phyloP scores from a whole-genome alignment of 2,797 vertebrate species.

The Chelmon rostratus region DNA sequence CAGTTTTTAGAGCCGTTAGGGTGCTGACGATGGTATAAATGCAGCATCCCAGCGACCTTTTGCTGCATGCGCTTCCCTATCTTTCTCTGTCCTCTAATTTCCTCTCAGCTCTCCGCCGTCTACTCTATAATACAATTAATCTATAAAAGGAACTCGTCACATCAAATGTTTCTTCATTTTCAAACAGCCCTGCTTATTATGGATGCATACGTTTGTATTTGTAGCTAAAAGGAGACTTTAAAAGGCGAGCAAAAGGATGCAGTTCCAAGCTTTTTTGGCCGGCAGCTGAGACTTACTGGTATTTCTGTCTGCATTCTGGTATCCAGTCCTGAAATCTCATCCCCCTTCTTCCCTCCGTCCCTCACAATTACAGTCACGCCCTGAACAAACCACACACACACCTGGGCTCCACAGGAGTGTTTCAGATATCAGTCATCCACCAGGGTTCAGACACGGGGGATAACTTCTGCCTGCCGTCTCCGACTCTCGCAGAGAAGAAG shows the following conservation, averaged over 20 bases:
- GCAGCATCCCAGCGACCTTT: not conserved
- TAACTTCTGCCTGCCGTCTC: constrained; percentile 30
- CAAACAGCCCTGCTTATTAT: not conserved
- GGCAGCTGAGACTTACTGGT: not conserved
- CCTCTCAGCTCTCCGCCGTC: not conserved
- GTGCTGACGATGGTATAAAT: not conserved
- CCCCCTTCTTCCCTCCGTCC: not conserved
- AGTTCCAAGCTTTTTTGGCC: not conserved
- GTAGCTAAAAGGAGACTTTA: not conserved
- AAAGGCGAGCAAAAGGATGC: not conserved
- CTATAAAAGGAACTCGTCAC: not conserved
- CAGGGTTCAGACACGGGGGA: constrained; percentile 16
- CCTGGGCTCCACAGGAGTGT: constrained; percentile 8
- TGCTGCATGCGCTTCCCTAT: not conserved
- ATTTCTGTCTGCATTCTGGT: constrained; percentile 5
- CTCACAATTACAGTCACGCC: not conserved
- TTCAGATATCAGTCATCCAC: constrained; percentile 39
- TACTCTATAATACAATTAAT: not conserved
- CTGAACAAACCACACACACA: constrained; percentile 7
- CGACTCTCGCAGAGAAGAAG: constrained; percentile 5
- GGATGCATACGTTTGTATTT: not conserved
- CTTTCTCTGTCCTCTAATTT: not conserved
- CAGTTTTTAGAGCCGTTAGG: not conserved
- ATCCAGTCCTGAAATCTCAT: not conserved
- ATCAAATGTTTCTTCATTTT: not conserved